These are phyloP conservation scores for Microplitis deprimator DNA, from an alignment of 2,888 invertebrate genomes.

Conservation along the genomic window DNA sequence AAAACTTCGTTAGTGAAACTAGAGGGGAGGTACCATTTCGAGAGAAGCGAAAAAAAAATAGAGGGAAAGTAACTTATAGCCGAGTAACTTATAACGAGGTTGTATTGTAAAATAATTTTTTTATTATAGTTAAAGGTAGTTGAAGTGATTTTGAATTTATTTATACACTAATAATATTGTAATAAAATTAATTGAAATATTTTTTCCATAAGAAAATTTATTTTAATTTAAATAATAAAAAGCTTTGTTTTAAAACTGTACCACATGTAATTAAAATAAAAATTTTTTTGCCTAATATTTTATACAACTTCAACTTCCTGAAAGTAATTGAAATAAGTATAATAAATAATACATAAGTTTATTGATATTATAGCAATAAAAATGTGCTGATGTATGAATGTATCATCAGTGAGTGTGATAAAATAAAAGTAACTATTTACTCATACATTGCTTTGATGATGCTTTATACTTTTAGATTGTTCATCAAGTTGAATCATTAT, in stretches of 20 bases:
- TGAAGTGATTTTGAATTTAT: not conserved
- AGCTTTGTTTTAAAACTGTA: too few species aligned
- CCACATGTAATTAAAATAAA: too few species aligned
- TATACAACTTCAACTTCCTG: not conserved
- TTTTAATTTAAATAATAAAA: not conserved
- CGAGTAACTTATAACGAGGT: too few species aligned
- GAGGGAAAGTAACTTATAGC: too few species aligned
- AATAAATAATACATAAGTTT: not conserved
- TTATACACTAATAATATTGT: not conserved
- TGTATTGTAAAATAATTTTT: too few species aligned
- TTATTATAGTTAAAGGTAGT: too few species aligned
- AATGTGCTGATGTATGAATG: not conserved
- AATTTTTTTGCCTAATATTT: not conserved
- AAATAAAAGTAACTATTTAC: not conserved
- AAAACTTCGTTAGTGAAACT: too few species aligned
- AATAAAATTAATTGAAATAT: not conserved
- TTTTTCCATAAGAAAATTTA: not conserved
- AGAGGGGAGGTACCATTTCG: too few species aligned
- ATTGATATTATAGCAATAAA: not conserved
- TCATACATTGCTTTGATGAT: not conserved
- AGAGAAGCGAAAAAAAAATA: too few species aligned
- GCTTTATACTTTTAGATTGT: constrained; percentile 5
- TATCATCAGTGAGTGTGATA: not conserved
- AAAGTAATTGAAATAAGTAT: not conserved
- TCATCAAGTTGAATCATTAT: constrained; percentile 25